Evolutionary conservation across 2,888 invertebrate genomes (phyloP).

Genomic region (Epistrophella euchroma): DNA sequence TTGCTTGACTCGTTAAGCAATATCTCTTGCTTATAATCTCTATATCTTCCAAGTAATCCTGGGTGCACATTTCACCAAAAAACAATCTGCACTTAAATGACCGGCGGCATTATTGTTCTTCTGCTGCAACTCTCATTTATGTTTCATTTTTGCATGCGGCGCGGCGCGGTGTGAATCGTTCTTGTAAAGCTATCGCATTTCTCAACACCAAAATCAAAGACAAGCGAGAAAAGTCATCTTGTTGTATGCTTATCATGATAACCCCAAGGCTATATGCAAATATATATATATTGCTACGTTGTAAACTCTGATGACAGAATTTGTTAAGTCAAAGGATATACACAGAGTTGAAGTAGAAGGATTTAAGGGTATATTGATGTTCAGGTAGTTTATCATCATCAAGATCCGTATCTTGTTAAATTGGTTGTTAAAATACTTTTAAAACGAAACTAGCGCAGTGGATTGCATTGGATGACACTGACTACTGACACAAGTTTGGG

Average conservation of each 20-base stretch:
- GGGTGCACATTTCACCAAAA: background rate
- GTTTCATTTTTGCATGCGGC: background rate
- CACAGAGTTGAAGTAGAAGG: background rate
- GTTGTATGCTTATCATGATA: conserved; percentile 9
- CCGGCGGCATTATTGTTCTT: conserved; percentile 10
- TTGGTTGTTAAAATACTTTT: conserved; percentile 8
- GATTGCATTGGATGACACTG: background rate
- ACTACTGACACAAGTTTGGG: background rate
- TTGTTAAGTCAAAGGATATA: conserved; percentile 11
- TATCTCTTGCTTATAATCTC: conserved; percentile 1
- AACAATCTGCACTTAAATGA: conserved; percentile 15
- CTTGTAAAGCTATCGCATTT: conserved; percentile 17
- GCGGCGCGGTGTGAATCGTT: conserved; percentile 2
- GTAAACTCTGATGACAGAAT: conserved; percentile 1
- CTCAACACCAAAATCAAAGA: background rate
- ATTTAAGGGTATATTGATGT: background rate
- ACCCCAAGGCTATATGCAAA: conserved; percentile 12
- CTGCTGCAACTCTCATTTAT: background rate
- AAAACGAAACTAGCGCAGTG: background rate
- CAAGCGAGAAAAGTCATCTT: conserved; percentile 5
- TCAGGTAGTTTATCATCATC: conserved; percentile 18
- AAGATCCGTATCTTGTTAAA: conserved; percentile 15
- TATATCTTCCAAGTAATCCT: conserved; percentile 8
- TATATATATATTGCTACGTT: no score
- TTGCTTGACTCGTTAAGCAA: conserved; percentile 10